phyloP scores from a whole-genome alignment of 37 sponge, comb jelly and placozoan genomes.

The Eunapius fragilis region DNA sequence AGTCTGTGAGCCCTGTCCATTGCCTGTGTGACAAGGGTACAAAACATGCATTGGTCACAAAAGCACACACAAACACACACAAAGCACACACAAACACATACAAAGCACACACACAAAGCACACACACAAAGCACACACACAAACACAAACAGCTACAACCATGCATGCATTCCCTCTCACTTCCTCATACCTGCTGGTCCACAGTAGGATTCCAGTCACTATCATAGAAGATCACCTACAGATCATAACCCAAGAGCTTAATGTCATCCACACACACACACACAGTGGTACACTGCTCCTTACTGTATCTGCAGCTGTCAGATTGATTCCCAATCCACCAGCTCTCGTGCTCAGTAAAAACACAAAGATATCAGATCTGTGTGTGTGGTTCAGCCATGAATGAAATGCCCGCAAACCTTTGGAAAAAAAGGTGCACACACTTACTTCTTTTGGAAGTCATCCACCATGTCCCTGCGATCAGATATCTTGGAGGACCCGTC shows the following conservation, averaged over 20 bases:
- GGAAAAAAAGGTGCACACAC: neutral
- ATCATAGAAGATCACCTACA: conserved; percentile 91
- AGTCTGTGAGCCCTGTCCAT: conserved; percentile 98
- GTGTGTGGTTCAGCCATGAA: too few species aligned
- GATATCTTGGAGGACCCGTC: conserved; percentile 94
- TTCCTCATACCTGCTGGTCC: conserved; percentile 82
- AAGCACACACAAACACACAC: neutral
- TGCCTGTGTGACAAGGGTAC: conserved; percentile 40
- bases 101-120: neutral
- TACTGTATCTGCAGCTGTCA: conserved; percentile 98
- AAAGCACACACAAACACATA: neutral
- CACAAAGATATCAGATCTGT: conserved; percentile 90
- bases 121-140: neutral
- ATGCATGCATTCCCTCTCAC: neutral
- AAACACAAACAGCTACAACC: neutral
- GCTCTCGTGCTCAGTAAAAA: conserved; percentile 95
- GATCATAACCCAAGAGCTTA: neutral
- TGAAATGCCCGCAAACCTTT: too few species aligned
- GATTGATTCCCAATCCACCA: conserved; percentile 95
- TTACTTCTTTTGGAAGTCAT: conserved; percentile 90
- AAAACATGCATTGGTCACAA: neutral
- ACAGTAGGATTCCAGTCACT: conserved; percentile 99
- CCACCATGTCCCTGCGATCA: conserved; percentile 97
- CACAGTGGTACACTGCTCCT: neutral
- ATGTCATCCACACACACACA: neutral